A percentile compares a stretch with the other conserved stretches of the same genome.
Evolutionary conservation across 2,113 vertebrate species (phyloP).

Genomic region (Sisor rabdophorus): DNA sequence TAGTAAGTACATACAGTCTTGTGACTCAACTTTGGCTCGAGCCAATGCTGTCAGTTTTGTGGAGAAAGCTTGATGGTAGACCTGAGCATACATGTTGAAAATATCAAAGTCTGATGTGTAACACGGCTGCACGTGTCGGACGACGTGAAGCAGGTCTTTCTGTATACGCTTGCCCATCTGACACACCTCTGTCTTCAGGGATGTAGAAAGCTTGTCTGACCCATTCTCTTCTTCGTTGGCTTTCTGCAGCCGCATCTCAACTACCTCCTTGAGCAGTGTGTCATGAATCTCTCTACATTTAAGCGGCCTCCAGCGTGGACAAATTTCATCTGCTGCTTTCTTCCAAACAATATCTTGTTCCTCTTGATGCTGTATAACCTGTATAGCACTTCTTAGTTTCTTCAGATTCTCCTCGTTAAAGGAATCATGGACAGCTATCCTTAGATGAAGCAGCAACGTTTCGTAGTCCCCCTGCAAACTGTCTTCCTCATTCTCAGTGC

Average conservation of each 20-base stretch:
- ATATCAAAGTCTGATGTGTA: conserved; percentile 76
- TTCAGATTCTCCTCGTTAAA: conserved; percentile 58
- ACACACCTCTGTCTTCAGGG: conserved; percentile 69
- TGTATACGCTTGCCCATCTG: conserved; percentile 74
- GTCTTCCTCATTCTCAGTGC: conserved; percentile 60
- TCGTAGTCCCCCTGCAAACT: conserved; percentile 64
- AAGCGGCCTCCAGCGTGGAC: conserved; percentile 65
- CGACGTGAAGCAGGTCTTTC: conserved; percentile 76
- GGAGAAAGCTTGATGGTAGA: conserved; percentile 77
- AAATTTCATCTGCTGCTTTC: conserved; percentile 27
- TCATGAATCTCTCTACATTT: conserved; percentile 72
- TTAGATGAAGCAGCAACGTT: conserved; percentile 65
- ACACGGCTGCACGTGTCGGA: conserved; percentile 63
- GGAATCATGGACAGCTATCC: conserved; percentile 65
- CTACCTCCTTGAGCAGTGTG: conserved; percentile 58
- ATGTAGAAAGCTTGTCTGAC: conserved; percentile 52
- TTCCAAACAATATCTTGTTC: conserved; percentile 69
- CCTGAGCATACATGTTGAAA: conserved; percentile 69
- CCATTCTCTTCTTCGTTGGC: conserved; percentile 37
- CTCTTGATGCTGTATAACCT: conserved; percentile 75
- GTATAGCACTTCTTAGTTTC: conserved; percentile 71
- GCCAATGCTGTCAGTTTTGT: conserved; percentile 56
- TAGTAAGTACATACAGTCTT: conserved; percentile 77
- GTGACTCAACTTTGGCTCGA: conserved; percentile 61
- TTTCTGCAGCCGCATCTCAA: conserved; percentile 66